phyloP scores from a whole-genome alignment of 2,888 invertebrate genomes.

The Rhingia campestris region DNA sequence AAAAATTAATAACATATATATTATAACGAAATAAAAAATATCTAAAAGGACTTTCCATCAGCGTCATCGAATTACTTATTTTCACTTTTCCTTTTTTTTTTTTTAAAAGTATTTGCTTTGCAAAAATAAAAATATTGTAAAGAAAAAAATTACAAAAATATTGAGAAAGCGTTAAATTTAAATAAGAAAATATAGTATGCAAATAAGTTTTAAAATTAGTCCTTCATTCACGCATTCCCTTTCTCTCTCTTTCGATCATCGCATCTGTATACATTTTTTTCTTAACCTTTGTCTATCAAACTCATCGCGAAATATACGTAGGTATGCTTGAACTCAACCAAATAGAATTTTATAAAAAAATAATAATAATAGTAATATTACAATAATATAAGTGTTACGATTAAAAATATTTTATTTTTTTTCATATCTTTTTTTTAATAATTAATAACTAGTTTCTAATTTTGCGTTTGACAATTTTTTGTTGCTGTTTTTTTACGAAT shows the following conservation, averaged over 20 bases:
- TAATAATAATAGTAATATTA: conserved; percentile 41
- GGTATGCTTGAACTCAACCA: conserved; percentile 46
- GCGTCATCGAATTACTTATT: conserved; percentile 74
- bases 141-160: conserved; percentile 42
- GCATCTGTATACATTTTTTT: conserved; percentile 14
- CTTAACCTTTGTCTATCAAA: conserved; percentile 17
- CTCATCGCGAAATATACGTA: conserved; percentile 26
- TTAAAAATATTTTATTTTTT: conserved; percentile 46
- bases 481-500: conserved; percentile 23
- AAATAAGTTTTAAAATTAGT: conserved; percentile 24
- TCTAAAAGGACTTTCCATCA: conserved; percentile 83
- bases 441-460: conserved; percentile 54
- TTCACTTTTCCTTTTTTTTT: conserved; percentile 80
- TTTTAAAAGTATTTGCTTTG: background rate
- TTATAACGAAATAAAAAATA: conserved; percentile 75
- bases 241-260: conserved; percentile 20
- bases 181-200: background rate
- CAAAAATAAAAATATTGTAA: conserved; percentile 34
- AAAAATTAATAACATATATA: conserved; percentile 43
- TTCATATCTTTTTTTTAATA: conserved; percentile 15
- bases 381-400: conserved; percentile 58
- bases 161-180: conserved; percentile 14
- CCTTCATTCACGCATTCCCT: conserved; percentile 33
- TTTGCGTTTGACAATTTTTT: conserved; percentile 52
- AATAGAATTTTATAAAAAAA: conserved; percentile 42